Evolutionary conservation across 2,113 vertebrate genomes (phyloP), one percentile per base, ranked within the genome.

Genomic region (Vulpes lagopus): DNA sequence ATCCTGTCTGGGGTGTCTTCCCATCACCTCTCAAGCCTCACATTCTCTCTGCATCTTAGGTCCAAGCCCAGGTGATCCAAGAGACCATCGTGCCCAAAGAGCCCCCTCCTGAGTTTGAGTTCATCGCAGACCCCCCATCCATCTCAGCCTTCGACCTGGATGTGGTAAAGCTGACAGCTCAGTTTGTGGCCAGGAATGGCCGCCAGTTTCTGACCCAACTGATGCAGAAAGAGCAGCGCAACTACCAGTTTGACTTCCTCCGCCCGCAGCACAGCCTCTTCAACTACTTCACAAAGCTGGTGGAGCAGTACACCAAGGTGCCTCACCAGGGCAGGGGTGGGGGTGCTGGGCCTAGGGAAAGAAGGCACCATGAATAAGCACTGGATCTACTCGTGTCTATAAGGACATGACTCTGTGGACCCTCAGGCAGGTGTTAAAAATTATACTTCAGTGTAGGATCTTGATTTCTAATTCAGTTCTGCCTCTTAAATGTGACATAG

Each of bases 261-360:
- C 99, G 99, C 3, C 99, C 99, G 0, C 99, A 99, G 97, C 99
- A 99, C 99, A 99, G 99, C 91, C 99, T 99, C 60, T 99, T 99
- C 97, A 99, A 99, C 98, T 99, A 99, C 98, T 99, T 99, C 97
- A 99, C 99, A 25, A 99, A 99, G 98, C 99, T 99, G 97, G 99
- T 99, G 83, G 99, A 99, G 19, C 99, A 99, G 98, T 99, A 99
- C 96, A 99, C 99, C 4, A 99, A 99, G 99, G 99, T 99, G 98
- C 38, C 27, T 17, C 85, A 84, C 30, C 32, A 11, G 35, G 73
- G 32, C 0, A 1, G 55, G 57, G 57, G 1, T 8, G 0, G 10
- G 88, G 76, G 49, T 1, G 4, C 17, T 14, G 43, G 57, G 17
- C 53, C 78, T n/a, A 20, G 43, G 74, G 76, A 35, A 65, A 67